Conservation (phyloP, 2,113 vertebrate species). For the Eleginops maclovinus region DNA sequence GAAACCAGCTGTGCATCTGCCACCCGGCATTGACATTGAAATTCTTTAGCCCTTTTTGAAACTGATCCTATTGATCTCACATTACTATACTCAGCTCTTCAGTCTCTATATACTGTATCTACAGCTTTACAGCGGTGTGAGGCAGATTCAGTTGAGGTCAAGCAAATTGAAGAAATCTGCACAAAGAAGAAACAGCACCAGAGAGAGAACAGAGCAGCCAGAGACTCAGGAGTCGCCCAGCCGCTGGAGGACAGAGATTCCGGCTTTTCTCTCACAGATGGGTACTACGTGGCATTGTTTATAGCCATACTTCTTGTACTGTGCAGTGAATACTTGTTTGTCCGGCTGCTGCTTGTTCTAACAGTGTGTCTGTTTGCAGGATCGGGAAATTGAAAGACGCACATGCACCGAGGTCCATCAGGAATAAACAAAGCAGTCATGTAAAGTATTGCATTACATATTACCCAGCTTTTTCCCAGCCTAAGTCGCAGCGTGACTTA, state of each 20-base stretch:
- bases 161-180: conserved; percentile 28
- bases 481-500: background rate
- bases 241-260: conserved; percentile 75
- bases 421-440: conserved; percentile 50
- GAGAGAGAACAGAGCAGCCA: conserved; percentile 60
- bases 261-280: conserved; percentile 62
- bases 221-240: conserved; percentile 76
- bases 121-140: conserved; percentile 41
- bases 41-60: background rate
- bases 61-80: background rate
- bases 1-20: background rate
- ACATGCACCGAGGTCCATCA: conserved; percentile 19
- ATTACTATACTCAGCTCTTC: background rate
- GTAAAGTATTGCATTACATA: conserved; percentile 53
- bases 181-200: conserved; percentile 62
- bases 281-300: conserved; percentile 37
- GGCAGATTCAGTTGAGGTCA: conserved; percentile 16
- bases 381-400: conserved; percentile 64
- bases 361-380: conserved; percentile 53
- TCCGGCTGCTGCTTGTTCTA: background rate
- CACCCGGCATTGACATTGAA: background rate
- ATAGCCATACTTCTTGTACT: background rate
- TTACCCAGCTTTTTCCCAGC: background rate
- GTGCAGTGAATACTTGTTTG: background rate
- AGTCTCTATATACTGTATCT: background rate